Conservation (phyloP, 2,888 invertebrate species). For the Pachydiplax longipennis region DNA sequence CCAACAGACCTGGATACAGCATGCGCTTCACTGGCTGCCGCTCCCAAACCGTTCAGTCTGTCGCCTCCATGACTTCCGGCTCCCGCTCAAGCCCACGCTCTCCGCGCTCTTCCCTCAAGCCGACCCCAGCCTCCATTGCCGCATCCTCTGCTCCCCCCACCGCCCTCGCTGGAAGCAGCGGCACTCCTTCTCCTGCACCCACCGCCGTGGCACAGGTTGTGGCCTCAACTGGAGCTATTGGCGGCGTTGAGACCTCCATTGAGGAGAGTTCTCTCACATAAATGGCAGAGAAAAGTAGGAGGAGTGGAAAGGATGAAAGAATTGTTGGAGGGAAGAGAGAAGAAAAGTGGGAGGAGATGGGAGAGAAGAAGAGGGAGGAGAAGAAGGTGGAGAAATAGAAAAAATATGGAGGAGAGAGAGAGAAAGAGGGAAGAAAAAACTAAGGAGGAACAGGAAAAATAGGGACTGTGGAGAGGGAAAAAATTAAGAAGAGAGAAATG, state of each 20-base stretch:
- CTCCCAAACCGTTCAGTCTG: conserved; percentile 60
- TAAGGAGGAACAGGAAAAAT: no score
- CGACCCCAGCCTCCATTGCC: not conserved
- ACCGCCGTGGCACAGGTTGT: not conserved
- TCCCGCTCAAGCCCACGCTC: conserved; percentile 56
- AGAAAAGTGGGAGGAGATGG: no score
- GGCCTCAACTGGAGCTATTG: not conserved
- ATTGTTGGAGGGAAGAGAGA: no score
- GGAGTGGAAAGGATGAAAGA: no score
- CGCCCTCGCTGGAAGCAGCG: not conserved
- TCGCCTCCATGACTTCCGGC: conserved; percentile 63
- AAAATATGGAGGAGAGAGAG: no score
- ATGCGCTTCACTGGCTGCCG: conserved; percentile 62
- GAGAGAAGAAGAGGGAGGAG: no score
- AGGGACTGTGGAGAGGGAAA: no score
- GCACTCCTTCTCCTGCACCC: not conserved
- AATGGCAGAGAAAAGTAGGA: not conserved
- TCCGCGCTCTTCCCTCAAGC: conserved; percentile 21
- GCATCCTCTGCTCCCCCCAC: not conserved
- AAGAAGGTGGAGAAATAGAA: no score
- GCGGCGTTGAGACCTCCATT: conserved; percentile 2
- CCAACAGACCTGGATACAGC: conserved; percentile 59
- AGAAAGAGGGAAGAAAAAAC: no score
- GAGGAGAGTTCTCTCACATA: conserved; percentile 21
- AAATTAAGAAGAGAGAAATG: no score